phyloP scores from a whole-genome alignment of 1,140 invertebrate genomes.

The Macrosteles quadrilineatus region DNA sequence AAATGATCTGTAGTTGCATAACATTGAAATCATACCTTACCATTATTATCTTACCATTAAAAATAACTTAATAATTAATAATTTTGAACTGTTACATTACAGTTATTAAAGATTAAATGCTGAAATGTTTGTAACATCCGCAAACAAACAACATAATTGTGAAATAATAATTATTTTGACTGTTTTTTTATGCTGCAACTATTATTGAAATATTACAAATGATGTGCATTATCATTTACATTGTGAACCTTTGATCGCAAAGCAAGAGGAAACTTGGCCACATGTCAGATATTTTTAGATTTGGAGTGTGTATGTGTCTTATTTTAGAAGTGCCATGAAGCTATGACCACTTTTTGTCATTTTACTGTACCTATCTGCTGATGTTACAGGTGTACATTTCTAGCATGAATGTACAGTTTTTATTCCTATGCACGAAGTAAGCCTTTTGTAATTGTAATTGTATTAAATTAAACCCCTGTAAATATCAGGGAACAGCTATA shows the following conservation, averaged over 20 bases:
- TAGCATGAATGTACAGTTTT: background rate
- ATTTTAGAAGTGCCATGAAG: conserved; percentile 17
- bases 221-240: too few species aligned
- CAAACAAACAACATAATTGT: too few species aligned
- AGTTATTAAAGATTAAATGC: too few species aligned
- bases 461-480: background rate
- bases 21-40: too few species aligned
- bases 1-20: too few species aligned
- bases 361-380: background rate
- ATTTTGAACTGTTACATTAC: too few species aligned
- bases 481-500: background rate
- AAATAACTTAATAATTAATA: too few species aligned
- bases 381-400: background rate
- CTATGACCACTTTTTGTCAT: conserved; percentile 6
- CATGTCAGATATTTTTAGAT: conserved; percentile 19
- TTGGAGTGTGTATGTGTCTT: conserved; percentile 21
- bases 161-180: too few species aligned
- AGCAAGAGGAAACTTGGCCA: background rate
- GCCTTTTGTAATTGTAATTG: background rate
- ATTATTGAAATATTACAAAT: too few species aligned
- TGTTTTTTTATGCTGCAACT: too few species aligned
- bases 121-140: too few species aligned
- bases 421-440: background rate
- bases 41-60: too few species aligned
- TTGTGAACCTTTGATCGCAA: background rate